Base-by-base conservation (phyloP, 1,140 invertebrate species). In the Aethina tumida region DNA sequence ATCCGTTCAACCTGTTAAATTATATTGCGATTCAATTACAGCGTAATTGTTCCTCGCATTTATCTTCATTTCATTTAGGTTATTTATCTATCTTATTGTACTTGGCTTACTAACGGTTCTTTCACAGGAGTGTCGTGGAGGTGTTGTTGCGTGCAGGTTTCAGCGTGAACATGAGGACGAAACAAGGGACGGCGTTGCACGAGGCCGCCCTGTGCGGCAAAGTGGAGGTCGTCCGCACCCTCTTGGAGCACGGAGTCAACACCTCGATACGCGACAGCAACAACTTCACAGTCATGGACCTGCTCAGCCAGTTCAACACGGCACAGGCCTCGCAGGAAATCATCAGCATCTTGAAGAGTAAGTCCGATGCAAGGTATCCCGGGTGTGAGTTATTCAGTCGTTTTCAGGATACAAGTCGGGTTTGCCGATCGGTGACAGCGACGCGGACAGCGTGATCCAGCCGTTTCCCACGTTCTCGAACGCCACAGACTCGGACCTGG, bases 201-300 rank as follows among this genome's bases (percentile, higher is more conserved):
- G 91, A 97, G 56, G 93, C 93, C 2, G 91, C 90, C 0, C 71
- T 94, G 4, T 95, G 84, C 64, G 92, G 92, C 31, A 96, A 97
- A 67, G 75, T 86, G 45, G 85, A 90, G 44, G 89, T 95, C 16
- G 91, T 92, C 3, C 70, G 81, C 33, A 73, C 86, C 0, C 66
- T 97, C 9, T 60, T 97, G 4, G 77, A 87, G 25, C 69, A 77
- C 35, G 89, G 89, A 4, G 84, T 89, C 14, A 84, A 94, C 63
- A 66, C 90, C 8, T 73, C 76, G 37, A 79, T 86, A 25, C 69
- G 78, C 7, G 85, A 96, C 57, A 72, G 72, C 9, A 71, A 78
- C 37, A 78, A 81, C 40, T 79, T 83, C 59, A 95, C 90, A 6
- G 91, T 92, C 2, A 71, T 89, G 29, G 88, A 94, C 56, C 71